Percentiles rank a stretch among this genome's conserved stretches.
Conservation (phyloP, 2,888 invertebrate genomes). For the Eupithecia subumbrata region DNA sequence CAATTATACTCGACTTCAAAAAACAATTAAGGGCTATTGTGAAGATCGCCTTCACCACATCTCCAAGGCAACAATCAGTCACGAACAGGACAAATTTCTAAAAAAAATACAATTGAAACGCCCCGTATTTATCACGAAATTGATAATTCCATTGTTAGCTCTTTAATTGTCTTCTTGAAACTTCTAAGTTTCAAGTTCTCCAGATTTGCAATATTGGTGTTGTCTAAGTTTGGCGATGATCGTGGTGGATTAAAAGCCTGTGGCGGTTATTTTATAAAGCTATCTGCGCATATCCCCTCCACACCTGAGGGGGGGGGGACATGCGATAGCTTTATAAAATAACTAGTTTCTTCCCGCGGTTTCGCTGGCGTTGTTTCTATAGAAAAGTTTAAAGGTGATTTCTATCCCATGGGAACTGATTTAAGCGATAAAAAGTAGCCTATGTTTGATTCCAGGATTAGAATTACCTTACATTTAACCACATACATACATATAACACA, state of each 20-base stretch:
- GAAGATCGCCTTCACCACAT: conserved; percentile 26
- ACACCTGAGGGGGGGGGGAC: too few species aligned
- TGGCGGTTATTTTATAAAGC: too few species aligned
- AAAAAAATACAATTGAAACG: conserved; percentile 19
- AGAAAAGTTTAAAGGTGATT: too few species aligned
- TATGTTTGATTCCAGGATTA: too few species aligned
- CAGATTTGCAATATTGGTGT: background rate
- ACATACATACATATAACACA: too few species aligned
- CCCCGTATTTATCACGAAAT: conserved; percentile 20
- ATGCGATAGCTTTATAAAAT: too few species aligned
- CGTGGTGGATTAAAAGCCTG: background rate
- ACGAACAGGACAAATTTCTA: conserved; percentile 26
- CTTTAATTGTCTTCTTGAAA: conserved; percentile 5
- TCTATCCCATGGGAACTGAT: too few species aligned
- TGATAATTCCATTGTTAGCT: conserved; percentile 9
- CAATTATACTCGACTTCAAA: conserved; percentile 34
- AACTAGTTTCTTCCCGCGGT: too few species aligned
- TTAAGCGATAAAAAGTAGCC: too few species aligned
- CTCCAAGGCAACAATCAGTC: conserved; percentile 32
- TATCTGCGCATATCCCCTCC: too few species aligned
- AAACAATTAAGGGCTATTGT: conserved; percentile 28
- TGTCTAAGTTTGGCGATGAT: background rate
- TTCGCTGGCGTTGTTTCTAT: too few species aligned
- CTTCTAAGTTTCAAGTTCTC: background rate
- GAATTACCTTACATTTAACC: too few species aligned